A percentile compares a stretch with the other conserved stretches of the same genome.
Conservation (phyloP, 2,888 invertebrate genomes). For the Mesoligia furuncula region DNA sequence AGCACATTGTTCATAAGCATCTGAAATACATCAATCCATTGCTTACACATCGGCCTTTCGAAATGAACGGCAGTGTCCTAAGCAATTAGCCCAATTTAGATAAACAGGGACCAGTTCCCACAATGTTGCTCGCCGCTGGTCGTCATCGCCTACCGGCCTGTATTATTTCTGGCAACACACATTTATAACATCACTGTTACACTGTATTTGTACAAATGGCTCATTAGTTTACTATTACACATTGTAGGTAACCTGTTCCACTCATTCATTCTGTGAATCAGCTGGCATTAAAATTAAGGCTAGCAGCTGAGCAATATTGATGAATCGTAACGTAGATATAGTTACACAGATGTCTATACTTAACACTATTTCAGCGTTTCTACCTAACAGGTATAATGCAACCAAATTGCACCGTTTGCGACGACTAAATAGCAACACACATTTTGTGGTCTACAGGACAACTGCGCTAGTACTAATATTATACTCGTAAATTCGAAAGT, state of each 20-base stretch:
- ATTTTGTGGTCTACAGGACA: background rate
- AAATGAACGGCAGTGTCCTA: too few species aligned
- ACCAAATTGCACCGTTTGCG: background rate
- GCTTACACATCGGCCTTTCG: background rate
- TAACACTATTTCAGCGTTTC: background rate
- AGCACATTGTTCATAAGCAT: background rate
- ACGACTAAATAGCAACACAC: background rate
- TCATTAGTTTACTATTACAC: conserved; percentile 16
- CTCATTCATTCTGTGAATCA: conserved; percentile 9
- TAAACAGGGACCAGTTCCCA: background rate
- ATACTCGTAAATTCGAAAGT: too few species aligned
- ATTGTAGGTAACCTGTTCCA: background rate
- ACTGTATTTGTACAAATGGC: conserved; percentile 8
- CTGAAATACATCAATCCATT: background rate
- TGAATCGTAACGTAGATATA: background rate
- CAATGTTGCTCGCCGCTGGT: background rate
- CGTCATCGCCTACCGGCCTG: too few species aligned
- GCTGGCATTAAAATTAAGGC: conserved; percentile 1
- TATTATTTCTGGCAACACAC: conserved; percentile 10
- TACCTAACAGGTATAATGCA: background rate
- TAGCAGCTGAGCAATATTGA: conserved; percentile 6
- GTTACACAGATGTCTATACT: background rate
- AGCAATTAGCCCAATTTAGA: background rate
- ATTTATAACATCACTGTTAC: conserved; percentile 5
- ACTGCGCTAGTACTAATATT: too few species aligned